Evolutionary conservation across 2,113 vertebrate species (phyloP).

Genomic region (Pluvianellus socialis): DNA sequence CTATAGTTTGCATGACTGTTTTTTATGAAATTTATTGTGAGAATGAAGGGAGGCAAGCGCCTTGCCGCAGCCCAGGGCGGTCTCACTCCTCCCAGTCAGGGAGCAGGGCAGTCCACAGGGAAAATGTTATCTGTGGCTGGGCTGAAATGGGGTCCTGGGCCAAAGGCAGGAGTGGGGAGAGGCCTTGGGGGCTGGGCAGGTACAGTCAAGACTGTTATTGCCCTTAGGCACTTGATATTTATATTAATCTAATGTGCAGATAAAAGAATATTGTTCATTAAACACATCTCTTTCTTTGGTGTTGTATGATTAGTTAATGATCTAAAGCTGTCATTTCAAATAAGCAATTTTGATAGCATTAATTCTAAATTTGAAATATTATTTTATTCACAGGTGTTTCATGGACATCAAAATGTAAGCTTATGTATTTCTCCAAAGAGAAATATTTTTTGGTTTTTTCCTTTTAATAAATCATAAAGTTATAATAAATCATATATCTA

Average conservation of each 20-base stretch:
- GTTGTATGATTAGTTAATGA: background rate
- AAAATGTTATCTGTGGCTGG: background rate
- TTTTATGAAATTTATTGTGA: background rate
- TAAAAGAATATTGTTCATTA: background rate
- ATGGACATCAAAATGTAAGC: background rate
- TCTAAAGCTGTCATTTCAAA: background rate
- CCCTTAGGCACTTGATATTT: background rate
- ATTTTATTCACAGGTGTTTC: background rate
- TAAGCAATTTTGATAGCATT: background rate
- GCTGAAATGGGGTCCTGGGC: background rate
- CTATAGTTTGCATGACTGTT: background rate
- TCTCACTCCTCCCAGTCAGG: background rate
- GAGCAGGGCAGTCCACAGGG: background rate
- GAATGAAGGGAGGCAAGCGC: background rate
- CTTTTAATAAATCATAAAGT: background rate
- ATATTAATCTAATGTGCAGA: background rate
- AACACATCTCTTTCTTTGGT: background rate
- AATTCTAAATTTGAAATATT: background rate
- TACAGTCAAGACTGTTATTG: background rate
- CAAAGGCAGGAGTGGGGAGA: background rate
- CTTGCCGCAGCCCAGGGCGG: background rate
- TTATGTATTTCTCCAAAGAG: background rate
- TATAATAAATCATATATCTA: background rate
- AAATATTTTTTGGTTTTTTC: background rate
- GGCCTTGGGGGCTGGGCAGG: fast-evolving